Evolutionary conservation across 2,113 vertebrate genomes (phyloP), one percentile per base, ranked within the genome.

Genomic region (Diadophis punctatus): DNA sequence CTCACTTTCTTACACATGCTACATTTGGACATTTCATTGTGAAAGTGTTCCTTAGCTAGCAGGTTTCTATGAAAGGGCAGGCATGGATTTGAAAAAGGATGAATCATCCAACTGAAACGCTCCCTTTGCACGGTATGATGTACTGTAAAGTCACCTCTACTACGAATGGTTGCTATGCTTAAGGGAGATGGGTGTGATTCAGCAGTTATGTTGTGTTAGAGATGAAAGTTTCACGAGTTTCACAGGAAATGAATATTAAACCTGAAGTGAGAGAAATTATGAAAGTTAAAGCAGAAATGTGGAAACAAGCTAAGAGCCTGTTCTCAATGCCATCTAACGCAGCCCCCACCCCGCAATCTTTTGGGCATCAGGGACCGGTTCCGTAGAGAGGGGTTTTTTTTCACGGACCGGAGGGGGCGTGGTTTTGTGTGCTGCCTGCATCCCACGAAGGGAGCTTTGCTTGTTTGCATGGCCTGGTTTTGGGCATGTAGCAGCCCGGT

Each of bases 361-460:
- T n/a, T 14, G 4, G 63, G 30, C 30, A 68, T n/a, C 30, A 68
- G 63, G 60, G 23, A 58, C 56, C 23, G 0, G 23, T 58, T 60
- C 56, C 2, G 1, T 60, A 8, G 63, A 68, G 63, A 68, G 4
- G 1, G 4, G 6, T 68, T n/a, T 68, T 68, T 16, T 27, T 12
- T 46, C 46, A 2, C 0, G 30, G 12, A n/a, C 12, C 12, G 1
- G 12, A n/a, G 4, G 60, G 1, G 12, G 12, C 1, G 1, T 68
- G 30, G 1, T n/a, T n/a, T 68, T n/a, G 30, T 16, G 60, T n/a
- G 60, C 4, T n/a, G 12, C 30, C 60, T 68, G 12, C 60, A 68
- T n/a, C 30, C 60, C 11, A 4, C 4, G 0, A 10, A 7, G 16
- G 30, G 27, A 27, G 27, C 30, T 63, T n/a, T 14, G 30, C 11